A percentile compares a stretch with the other conserved stretches of the same genome.
These are phyloP conservation scores for Masticophis lateralis DNA, from an alignment of 2,797 vertebrate genomes.

Conservation along the genomic window DNA sequence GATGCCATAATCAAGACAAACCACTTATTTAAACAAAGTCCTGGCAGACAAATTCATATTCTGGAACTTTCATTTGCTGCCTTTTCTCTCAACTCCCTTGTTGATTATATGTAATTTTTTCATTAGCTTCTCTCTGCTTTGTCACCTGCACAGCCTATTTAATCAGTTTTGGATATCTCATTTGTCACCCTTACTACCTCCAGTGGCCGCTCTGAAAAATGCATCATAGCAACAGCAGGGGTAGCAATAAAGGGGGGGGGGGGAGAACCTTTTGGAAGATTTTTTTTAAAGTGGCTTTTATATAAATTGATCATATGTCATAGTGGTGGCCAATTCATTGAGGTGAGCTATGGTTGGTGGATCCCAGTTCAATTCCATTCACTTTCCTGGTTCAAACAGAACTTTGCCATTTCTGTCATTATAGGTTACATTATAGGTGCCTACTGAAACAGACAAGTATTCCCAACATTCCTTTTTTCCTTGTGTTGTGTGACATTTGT, in stretches of 20 bases:
- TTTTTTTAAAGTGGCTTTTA: neutral
- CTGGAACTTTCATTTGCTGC: conserved; percentile 2
- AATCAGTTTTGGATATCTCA: neutral
- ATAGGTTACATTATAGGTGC: too few relatives aligned
- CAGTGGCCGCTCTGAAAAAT: neutral
- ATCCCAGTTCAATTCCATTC: too few relatives aligned
- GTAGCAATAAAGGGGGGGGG: neutral
- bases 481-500: neutral
- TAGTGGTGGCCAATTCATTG: neutral
- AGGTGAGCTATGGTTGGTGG: neutral
- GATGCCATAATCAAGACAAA: conserved; percentile 53
- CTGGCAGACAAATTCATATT: conserved; percentile 29
- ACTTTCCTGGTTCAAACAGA: neutral
- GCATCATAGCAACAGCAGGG: neutral
- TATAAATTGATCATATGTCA: neutral
- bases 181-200: neutral
- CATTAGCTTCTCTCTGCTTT: conserved; percentile 19
- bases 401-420: neutral
- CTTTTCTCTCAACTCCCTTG: conserved; percentile 9
- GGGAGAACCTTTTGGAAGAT: neutral
- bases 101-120: conserved; percentile 14
- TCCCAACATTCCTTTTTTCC: neutral
- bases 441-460: neutral
- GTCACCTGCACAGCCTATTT: neutral
- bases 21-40: conserved; percentile 49